phyloP scores from a whole-genome alignment of 1,140 invertebrate species.

The Apis dorsata region DNA sequence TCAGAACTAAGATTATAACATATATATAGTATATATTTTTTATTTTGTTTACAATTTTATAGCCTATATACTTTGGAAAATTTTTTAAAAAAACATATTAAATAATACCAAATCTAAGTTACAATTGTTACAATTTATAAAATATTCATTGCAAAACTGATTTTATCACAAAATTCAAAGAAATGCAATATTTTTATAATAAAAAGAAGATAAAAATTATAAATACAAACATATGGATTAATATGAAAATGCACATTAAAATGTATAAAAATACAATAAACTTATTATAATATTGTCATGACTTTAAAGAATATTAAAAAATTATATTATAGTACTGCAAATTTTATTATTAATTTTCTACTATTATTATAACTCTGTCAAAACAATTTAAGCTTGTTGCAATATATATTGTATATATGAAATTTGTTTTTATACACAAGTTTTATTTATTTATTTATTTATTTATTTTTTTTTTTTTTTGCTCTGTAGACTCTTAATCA shows the following conservation, averaged over 20 bases:
- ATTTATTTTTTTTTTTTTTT: constrained; percentile 14
- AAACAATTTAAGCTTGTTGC: constrained; percentile 39
- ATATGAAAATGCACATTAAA: constrained; percentile 22
- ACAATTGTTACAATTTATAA: constrained; percentile 6
- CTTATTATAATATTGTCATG: constrained; percentile 44
- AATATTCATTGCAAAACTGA: constrained; percentile 10
- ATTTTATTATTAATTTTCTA: constrained; percentile 20
- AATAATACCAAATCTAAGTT: constrained; percentile 28
- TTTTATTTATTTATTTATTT: constrained; percentile 11
- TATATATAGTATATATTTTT: constrained; percentile 47
- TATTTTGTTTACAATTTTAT: constrained; percentile 43
- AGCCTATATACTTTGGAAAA: constrained; percentile 34
- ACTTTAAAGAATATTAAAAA: constrained; percentile 46
- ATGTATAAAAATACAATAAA: constrained; percentile 33
- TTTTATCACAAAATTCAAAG: background rate
- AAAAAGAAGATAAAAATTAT: background rate
- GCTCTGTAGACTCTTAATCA: constrained; percentile 61
- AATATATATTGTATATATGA: constrained; percentile 44
- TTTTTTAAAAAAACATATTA: constrained; percentile 13
- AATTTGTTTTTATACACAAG: constrained; percentile 46
- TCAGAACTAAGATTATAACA: constrained; percentile 22
- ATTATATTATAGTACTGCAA: background rate
- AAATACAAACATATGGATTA: background rate
- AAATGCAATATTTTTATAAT: constrained; percentile 19
- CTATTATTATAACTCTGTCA: constrained; percentile 38